Evolutionary conservation across 2,797 vertebrate species (phyloP).

Genomic region (Enteromius thamalakanensis): DNA sequence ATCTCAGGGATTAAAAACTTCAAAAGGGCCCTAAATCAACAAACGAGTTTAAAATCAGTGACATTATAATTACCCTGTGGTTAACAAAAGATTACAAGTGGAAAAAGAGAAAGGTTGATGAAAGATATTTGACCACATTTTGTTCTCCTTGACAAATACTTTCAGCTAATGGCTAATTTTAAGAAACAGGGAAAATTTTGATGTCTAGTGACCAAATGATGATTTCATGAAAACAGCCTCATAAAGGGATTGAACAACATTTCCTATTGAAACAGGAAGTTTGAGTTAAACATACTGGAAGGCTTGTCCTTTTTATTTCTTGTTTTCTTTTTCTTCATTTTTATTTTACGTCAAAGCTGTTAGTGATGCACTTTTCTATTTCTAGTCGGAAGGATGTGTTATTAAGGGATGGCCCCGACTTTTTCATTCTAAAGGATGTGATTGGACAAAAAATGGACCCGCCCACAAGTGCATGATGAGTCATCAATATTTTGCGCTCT

Average conservation of each 20-base stretch:
- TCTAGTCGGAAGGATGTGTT: too few relatives aligned
- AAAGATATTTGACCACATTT: slow-evolving; percentile 2
- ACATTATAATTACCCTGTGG: not conserved
- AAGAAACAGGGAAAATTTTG: not conserved
- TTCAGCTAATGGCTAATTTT: not conserved
- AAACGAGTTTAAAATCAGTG: not conserved
- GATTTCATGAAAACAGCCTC: not conserved
- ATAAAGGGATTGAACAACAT: not conserved
- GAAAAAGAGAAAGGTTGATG: slow-evolving; percentile 9
- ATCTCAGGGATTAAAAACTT: not conserved
- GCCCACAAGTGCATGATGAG: not conserved
- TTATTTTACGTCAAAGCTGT: not conserved
- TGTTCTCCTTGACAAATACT: not conserved
- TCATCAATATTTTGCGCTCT: not conserved
- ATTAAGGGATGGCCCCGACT: not conserved
- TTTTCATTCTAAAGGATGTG: not conserved
- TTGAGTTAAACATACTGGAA: not conserved
- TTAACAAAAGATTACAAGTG: not conserved
- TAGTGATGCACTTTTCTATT: not conserved
- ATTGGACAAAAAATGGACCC: not conserved
- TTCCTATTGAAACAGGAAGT: not conserved
- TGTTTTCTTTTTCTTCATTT: not conserved
- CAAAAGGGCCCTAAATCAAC: not conserved
- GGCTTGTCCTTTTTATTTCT: not conserved
- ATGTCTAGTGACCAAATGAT: not conserved